Conservation (phyloP, 2,113 vertebrate genomes). For the Acanthisitta chloris region DNA sequence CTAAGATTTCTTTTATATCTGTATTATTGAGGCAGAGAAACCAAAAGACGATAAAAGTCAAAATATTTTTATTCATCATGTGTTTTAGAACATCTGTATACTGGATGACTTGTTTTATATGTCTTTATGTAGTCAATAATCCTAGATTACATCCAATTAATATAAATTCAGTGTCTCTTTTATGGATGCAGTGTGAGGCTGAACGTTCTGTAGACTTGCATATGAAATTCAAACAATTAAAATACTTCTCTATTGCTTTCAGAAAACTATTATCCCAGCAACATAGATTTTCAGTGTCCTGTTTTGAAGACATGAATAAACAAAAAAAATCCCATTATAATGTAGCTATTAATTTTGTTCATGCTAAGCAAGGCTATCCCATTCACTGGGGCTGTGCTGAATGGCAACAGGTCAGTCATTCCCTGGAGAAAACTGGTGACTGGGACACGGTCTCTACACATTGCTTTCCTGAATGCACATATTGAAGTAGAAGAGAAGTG, state of each 20-base stretch:
- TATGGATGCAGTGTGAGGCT: background rate
- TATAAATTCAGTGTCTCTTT: slow-evolving; percentile 37
- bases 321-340: background rate
- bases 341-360: background rate
- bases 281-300: slow-evolving; percentile 18
- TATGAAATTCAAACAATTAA: slow-evolving; percentile 52
- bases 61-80: slow-evolving; percentile 51
- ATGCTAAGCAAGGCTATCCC: background rate
- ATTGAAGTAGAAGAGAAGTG: background rate
- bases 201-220: slow-evolving; percentile 36
- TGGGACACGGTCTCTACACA: background rate
- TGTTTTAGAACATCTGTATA: slow-evolving; percentile 40
- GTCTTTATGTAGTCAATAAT: slow-evolving; percentile 46
- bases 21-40: slow-evolving; percentile 23
- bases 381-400: background rate
- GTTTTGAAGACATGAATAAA: slow-evolving; percentile 12
- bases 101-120: slow-evolving; percentile 47
- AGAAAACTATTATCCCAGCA: slow-evolving; percentile 29
- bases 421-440: background rate
- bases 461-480: background rate
- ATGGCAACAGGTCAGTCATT: background rate
- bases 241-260: slow-evolving; percentile 30
- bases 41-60: slow-evolving; percentile 20
- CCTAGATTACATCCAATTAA: slow-evolving; percentile 65
- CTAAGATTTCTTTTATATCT: slow-evolving; percentile 43